Conservation (phyloP, 1,140 invertebrate species). For the Aphis craccivora region DNA sequence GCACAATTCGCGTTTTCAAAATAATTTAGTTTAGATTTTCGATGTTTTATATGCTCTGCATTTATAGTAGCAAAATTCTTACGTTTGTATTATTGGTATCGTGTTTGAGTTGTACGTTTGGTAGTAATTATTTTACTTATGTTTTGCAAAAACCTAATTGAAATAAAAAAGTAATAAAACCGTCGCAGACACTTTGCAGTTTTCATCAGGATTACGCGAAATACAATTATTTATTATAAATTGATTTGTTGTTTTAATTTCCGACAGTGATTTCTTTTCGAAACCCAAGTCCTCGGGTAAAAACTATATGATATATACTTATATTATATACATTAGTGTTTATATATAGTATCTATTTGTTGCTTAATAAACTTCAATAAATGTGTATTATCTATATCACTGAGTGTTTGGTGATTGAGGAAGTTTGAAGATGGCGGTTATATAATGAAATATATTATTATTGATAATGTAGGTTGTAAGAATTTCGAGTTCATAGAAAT, state of each 20-base stretch:
- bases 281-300: not conserved
- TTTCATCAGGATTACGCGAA: not conserved
- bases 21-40: not conserved
- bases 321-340: not conserved
- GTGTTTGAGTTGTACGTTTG: no score
- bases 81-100: no score
- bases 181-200: not conserved
- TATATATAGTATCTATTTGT: not conserved
- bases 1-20: not conserved
- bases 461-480: not conserved
- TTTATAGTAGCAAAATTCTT: no score
- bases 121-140: not conserved
- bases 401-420: not conserved
- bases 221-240: conserved; percentile 1
- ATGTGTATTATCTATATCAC: not conserved
- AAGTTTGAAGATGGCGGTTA: not conserved
- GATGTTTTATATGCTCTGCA: not conserved
- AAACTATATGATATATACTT: not conserved
- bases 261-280: not conserved
- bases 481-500: not conserved
- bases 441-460: not conserved
- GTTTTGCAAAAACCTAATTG: not conserved
- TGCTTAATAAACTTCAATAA: not conserved
- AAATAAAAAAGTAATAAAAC: not conserved
- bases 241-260: conserved; percentile 23